These are phyloP conservation scores for Ovis canadensis DNA, from an alignment of 2,113 vertebrate species.

Conservation along the genomic window DNA sequence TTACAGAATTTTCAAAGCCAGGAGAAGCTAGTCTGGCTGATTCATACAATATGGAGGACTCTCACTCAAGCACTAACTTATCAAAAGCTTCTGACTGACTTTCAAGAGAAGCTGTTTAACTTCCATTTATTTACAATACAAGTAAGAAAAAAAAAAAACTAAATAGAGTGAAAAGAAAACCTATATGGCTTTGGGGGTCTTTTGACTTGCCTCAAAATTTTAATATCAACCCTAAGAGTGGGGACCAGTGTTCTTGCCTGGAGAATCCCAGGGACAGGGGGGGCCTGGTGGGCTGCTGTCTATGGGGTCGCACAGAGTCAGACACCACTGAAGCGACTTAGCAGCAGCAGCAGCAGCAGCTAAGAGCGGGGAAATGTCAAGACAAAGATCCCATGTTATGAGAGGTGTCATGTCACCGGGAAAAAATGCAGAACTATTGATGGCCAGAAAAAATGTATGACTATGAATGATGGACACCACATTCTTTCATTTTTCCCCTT, in stretches of 20 bases:
- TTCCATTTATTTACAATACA: slow-evolving; percentile 10
- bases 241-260: neutral
- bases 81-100: neutral
- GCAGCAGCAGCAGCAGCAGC: no score
- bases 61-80: neutral
- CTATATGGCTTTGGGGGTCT: neutral
- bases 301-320: no score
- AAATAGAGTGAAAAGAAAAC: neutral
- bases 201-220: neutral
- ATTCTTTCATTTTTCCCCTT: neutral
- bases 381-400: neutral
- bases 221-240: neutral
- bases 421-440: neutral
- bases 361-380: neutral
- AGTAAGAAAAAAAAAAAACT: slow-evolving; percentile 6
- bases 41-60: neutral
- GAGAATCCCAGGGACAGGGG: no score
- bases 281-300: no score
- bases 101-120: slow-evolving; percentile 8
- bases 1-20: neutral
- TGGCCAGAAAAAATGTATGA: neutral
- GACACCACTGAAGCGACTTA: no score
- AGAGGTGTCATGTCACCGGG: neutral
- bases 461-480: neutral
- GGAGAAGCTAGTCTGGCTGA: neutral